phyloP scores from a whole-genome alignment of 1,140 invertebrate genomes.

The Scaptomyza montana region DNA sequence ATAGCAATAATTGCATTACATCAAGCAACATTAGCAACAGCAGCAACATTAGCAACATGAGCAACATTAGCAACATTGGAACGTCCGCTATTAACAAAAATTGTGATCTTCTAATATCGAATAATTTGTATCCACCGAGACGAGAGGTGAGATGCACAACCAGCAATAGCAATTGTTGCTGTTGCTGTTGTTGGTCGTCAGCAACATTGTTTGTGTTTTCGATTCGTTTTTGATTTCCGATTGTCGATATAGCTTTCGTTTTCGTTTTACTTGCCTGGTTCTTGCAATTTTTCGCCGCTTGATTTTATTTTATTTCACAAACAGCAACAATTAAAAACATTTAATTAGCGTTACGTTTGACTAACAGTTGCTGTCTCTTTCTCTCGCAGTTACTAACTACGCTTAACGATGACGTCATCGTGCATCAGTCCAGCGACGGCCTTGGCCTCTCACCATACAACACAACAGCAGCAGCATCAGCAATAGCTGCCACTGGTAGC shows the following conservation, averaged over 20 bases:
- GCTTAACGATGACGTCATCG: conserved; percentile 70
- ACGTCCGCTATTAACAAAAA: conserved; percentile 65
- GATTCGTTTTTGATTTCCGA: conserved; percentile 1
- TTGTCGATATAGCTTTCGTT: background rate
- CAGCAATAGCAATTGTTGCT: background rate
- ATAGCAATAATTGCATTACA: conserved; percentile 79
- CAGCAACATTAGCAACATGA: too few species aligned
- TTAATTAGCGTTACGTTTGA: background rate
- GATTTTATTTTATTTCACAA: background rate
- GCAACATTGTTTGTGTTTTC: background rate
- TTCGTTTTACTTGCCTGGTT: conserved; percentile 1
- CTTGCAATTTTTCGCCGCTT: background rate
- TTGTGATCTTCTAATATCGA: conserved; percentile 83
- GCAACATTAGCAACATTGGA: conserved; percentile 35
- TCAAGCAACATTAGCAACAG: conserved; percentile 16
- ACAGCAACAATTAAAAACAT: background rate
- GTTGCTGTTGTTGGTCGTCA: too few species aligned
- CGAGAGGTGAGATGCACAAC: conserved; percentile 67
- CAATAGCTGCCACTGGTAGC: conserved; percentile 24
- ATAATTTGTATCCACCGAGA: conserved; percentile 83
- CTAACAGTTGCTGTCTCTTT: background rate
- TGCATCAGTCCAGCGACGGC: conserved; percentile 71
- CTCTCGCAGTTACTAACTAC: conserved; percentile 74
- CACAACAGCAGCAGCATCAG: conserved; percentile 33
- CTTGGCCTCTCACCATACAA: conserved; percentile 23